Base-by-base conservation (phyloP, 2,888 invertebrate species). In the Dasysyrphus albostriatus region DNA sequence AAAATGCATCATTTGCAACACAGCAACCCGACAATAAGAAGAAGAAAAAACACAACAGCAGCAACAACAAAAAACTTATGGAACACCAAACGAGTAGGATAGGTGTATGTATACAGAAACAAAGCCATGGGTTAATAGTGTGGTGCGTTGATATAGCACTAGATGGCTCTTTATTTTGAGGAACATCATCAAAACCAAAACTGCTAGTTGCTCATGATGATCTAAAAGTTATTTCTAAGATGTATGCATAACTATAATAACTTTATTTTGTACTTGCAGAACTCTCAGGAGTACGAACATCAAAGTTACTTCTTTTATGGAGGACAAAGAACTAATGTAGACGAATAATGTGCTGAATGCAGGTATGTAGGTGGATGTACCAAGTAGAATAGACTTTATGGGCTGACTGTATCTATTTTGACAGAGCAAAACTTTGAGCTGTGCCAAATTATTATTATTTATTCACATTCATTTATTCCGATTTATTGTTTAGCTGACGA, bases 131-230 rank as follows among this genome's bases (percentile, higher is more conserved):
- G 10, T 12, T 69, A 63, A 65, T 76, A 72, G 58, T 75, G 12
- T 58, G 56, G 47, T 44, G 65, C 70, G 49, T 70, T 75, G 59
- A 69, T 61, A 61, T 74, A 75, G 51, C 42, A 39, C 69, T 61
- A 19, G 47, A 58, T 73, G 73, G 59, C 34, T 81, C 42, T 37
- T 34, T 56, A 29, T 34, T 61, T 63, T 39, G 37, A 59, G 16
- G 51, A 70, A 72, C 72, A 72, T 77, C 72, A 77, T 82, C 76
- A 72, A 54, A 82, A 72, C 63, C 63, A 63, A 72, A 70, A 76
- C 29, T 67, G 61, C 61, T 24, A 19, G n/a, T 47, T 56, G 37
- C 19, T 81, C 54, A 67, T 80, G 67, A 74, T 58, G 58, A 59
- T 65, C 74, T 44, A 67, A 42, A 63, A 73, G 73, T 59, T 79